Conservation (phyloP, 2,888 invertebrate genomes). For the Athalia circularis region DNA sequence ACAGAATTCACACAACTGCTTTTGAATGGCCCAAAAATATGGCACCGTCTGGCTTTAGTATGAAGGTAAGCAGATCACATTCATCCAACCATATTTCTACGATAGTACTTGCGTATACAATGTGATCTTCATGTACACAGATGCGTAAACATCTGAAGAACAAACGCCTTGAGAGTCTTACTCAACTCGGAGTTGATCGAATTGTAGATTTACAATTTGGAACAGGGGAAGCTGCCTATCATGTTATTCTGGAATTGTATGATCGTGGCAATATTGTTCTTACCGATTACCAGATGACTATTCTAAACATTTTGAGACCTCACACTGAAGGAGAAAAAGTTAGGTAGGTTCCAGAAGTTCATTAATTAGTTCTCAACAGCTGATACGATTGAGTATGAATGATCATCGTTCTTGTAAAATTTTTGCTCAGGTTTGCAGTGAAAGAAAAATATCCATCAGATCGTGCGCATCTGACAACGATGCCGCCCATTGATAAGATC, state of each 20-base stretch:
- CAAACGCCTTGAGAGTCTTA: conserved; percentile 90
- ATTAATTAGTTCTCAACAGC: background rate
- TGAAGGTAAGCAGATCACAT: conserved; percentile 83
- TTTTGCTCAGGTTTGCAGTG: conserved; percentile 85
- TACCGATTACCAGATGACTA: conserved; percentile 92
- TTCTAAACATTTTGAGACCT: conserved; percentile 94
- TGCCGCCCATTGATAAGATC: conserved; percentile 78
- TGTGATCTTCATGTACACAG: conserved; percentile 74
- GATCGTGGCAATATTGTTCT: conserved; percentile 97
- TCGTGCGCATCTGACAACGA: conserved; percentile 81
- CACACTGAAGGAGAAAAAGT: conserved; percentile 94
- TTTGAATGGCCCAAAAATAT: conserved; percentile 99
- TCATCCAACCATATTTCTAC: background rate
- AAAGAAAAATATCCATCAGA: conserved; percentile 93
- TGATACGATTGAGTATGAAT: no score
- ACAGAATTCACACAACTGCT: conserved; percentile 92
- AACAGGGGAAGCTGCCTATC: conserved; percentile 93
- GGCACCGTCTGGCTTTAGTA: conserved; percentile 96
- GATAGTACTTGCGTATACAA: background rate
- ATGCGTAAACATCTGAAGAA: conserved; percentile 97
- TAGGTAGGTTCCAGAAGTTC: conserved; percentile 73
- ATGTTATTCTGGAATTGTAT: conserved; percentile 95
- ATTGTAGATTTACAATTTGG: conserved; percentile 98
- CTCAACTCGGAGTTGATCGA: conserved; percentile 94
- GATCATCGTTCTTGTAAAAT: background rate